phyloP scores from a whole-genome alignment of 2,888 invertebrate species.

The Branchipolynoe longqiensis region DNA sequence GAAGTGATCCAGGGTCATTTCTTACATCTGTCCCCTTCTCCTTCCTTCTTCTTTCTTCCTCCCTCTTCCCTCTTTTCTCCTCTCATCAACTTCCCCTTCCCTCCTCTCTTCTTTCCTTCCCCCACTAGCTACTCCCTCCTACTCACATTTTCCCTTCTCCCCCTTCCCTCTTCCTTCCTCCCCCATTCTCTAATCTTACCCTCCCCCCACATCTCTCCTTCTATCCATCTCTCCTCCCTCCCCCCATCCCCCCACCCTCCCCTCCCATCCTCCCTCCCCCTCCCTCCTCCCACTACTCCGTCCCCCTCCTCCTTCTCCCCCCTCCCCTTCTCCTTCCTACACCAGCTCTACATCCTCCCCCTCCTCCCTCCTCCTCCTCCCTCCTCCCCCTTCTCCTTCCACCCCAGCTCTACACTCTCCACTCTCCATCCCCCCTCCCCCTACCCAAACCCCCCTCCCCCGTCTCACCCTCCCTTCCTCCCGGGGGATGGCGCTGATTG shows the following conservation, averaged over 20 bases:
- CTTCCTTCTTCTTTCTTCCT: no score
- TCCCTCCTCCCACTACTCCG: neutral
- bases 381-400: neutral
- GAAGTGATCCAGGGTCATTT: no score
- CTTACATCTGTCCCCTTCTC: no score
- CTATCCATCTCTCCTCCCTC: neutral
- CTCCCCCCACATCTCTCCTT: neutral
- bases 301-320: neutral
- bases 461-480: no score
- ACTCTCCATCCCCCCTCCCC: neutral
- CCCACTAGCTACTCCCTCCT: neutral
- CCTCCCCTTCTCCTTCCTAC: neutral
- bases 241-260: neutral
- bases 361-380: neutral
- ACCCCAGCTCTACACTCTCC: neutral
- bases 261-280: neutral
- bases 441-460: neutral
- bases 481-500: no score
- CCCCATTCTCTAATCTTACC: neutral
- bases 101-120: neutral
- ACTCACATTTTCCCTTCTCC: neutral
- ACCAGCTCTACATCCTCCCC: neutral
- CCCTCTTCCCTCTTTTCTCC: neutral
- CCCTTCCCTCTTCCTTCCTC: neutral
- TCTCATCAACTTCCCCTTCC: neutral